Conservation (phyloP, 2,113 vertebrate genomes). For the Nothobranchius furzeri region DNA sequence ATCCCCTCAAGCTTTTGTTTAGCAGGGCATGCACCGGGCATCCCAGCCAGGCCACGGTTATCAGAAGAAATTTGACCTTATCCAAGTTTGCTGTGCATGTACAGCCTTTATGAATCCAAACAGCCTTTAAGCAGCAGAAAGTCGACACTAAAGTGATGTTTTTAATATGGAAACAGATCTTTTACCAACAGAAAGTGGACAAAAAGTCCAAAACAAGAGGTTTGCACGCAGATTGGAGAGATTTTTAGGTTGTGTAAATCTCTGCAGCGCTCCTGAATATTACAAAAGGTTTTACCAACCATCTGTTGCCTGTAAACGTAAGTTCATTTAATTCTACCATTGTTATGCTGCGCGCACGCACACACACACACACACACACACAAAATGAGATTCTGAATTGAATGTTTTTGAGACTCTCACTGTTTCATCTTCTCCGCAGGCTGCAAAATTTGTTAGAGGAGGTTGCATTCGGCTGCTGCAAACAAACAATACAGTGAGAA, state of each 20-base stretch:
- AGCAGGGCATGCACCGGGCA: slow-evolving; percentile 34
- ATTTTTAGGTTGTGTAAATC: slow-evolving; percentile 24
- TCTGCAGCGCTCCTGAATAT: slow-evolving; percentile 24
- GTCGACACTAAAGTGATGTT: slow-evolving; percentile 5
- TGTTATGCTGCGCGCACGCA: not conserved
- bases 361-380: not conserved
- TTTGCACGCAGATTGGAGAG: slow-evolving; percentile 27
- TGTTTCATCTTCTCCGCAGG: slow-evolving; percentile 13
- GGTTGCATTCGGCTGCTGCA: slow-evolving; percentile 26
- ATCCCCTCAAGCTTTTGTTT: slow-evolving; percentile 62
- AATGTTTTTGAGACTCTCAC: slow-evolving; percentile 34
- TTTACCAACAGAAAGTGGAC: slow-evolving; percentile 28
- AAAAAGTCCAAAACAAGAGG: slow-evolving; percentile 11
- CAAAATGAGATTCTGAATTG: slow-evolving; percentile 22
- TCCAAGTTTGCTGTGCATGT: slow-evolving; percentile 21
- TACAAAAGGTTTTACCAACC: slow-evolving; percentile 23
- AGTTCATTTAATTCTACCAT: slow-evolving; percentile 27
- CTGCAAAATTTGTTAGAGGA: slow-evolving; percentile 28
- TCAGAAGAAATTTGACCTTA: slow-evolving; percentile 54
- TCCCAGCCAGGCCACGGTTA: slow-evolving; percentile 21
- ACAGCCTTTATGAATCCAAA: slow-evolving; percentile 10
- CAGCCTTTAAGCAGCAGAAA: slow-evolving; percentile 10
- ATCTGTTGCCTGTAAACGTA: slow-evolving; percentile 15
- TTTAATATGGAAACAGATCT: slow-evolving; percentile 24
- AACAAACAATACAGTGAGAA: slow-evolving; percentile 49